Conservation (phyloP, 2,113 vertebrate genomes). For the Rafetus swinhoei region DNA sequence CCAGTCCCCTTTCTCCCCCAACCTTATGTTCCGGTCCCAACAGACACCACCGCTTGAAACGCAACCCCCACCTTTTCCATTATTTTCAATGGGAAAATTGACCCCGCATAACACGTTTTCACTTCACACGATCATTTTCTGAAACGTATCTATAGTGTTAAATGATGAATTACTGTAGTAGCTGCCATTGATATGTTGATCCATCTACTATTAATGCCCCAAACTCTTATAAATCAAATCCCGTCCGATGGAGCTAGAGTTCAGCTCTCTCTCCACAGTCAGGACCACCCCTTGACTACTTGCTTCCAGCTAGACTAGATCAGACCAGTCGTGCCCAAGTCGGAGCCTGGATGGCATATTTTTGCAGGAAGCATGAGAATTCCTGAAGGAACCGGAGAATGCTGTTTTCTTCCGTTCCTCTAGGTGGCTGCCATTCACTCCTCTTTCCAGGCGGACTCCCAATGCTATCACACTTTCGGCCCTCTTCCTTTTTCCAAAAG, state of each 20-base stretch:
- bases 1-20: too few species aligned
- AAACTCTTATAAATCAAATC: background rate
- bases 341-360: background rate
- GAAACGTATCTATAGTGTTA: too few species aligned
- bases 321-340: background rate
- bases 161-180: too few species aligned
- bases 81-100: too few species aligned
- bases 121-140: too few species aligned
- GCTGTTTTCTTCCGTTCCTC: background rate
- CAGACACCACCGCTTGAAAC: too few species aligned
- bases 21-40: too few species aligned
- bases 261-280: background rate
- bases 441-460: background rate
- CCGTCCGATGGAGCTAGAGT: background rate
- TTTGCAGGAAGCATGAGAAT: background rate
- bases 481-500: background rate
- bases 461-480: fast-evolving
- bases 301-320: background rate
- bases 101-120: too few species aligned
- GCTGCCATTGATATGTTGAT: background rate
- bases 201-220: background rate
- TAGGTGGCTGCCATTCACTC: background rate
- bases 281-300: background rate
- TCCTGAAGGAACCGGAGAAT: background rate
- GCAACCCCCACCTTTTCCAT: too few species aligned